Evolutionary conservation across 2,888 invertebrate genomes (phyloP), one percentile per base, ranked within the genome.

Genomic region (Thecophora atra): DNA sequence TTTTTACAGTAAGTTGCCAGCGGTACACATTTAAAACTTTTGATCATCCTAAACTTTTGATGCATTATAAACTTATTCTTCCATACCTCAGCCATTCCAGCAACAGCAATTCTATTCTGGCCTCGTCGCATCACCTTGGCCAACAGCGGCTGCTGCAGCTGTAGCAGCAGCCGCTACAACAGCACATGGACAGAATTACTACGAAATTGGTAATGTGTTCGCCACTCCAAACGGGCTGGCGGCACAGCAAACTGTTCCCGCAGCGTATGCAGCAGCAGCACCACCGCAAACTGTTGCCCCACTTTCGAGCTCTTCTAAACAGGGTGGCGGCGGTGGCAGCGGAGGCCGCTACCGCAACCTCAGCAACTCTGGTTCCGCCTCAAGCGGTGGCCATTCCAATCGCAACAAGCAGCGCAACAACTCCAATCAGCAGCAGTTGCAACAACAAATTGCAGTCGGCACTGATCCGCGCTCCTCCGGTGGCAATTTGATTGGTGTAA

Each of bases 171-270:
- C 81, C 73, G 84, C 87, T 42, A 81, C 85, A 65, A 87, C 88
- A 68, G 83, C 87, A 63, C 87, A 87, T 74, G 83, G 85, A 69
- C 87, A 87, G 76, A 88, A 89, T 77, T 92, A 89, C 82, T 92
- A 90, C 80, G 92, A 92, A 78, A 89, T 93, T 81, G 89, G 91
- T 78, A 89, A 91, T 83, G 90, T 93, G 75, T 92, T 92, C 85
- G 89, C 92, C 74, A 89, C 92, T 80, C 89, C 92, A 80, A 93
- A 93, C 85, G 92, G 93, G 72, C 87, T 93, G 77, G 70, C 91
- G 77, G 67, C 91, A 77, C 92, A 91, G 65, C 92, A 91, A 83
- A 88, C 89, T 72, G 87, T 90, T 70, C 91, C 90, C 44, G 77
- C 84, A 56, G 80, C 82, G 58, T 84, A 81, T 69, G 77, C 86